Evolutionary conservation across 2,113 vertebrate genomes (phyloP).

Genomic region (Phaetusa simplex): DNA sequence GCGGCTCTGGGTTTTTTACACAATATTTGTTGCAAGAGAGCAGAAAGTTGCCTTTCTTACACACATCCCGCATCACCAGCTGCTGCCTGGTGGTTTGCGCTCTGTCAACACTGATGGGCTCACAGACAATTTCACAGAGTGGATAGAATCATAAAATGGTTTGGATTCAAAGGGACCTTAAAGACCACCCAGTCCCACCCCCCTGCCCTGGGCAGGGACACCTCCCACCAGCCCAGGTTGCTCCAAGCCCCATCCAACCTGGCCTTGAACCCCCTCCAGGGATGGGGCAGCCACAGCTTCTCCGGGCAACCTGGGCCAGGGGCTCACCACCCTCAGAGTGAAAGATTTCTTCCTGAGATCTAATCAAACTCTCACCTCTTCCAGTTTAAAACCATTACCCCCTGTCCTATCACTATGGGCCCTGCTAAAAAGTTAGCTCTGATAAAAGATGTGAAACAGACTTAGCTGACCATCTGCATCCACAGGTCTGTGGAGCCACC

Average conservation of each 20-base stretch:
- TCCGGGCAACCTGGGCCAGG: background rate
- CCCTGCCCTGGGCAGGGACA: background rate
- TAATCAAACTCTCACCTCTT: background rate
- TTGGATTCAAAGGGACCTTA: background rate
- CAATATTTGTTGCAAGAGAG: background rate
- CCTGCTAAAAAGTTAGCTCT: background rate
- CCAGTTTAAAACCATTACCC: background rate
- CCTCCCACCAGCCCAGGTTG: background rate
- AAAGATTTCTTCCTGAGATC: background rate
- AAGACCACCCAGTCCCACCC: too few species aligned
- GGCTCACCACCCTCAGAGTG: background rate
- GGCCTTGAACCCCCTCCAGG: background rate
- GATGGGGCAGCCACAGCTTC: background rate
- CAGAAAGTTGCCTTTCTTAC: background rate
- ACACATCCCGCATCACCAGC: accelerated
- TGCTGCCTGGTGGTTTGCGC: background rate
- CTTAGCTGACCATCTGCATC: background rate
- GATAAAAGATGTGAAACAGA: background rate
- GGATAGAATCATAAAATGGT: background rate
- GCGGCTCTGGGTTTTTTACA: accelerated
- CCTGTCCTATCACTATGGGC: background rate
- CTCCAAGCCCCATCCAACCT: background rate
- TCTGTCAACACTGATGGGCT: accelerated
- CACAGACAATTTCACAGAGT: too few species aligned
- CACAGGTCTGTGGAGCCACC: accelerated